A percentile compares a stretch with the other conserved stretches of the same genome.
Conservation (phyloP, 2,113 vertebrate species). For the Numenius arquata region DNA sequence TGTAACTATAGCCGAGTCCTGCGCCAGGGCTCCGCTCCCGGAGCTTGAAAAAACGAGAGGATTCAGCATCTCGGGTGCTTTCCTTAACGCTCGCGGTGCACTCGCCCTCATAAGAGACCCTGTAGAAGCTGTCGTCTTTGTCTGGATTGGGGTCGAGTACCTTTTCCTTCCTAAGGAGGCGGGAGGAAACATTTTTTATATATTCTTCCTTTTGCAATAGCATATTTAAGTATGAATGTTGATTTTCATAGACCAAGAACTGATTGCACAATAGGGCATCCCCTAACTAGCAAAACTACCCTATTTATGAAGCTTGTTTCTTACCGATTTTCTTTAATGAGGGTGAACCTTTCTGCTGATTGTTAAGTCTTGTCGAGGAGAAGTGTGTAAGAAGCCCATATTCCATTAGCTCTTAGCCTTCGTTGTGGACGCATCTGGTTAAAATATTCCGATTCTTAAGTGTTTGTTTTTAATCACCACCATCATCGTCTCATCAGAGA, state of each 20-base stretch:
- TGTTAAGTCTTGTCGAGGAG: not conserved
- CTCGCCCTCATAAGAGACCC: not conserved
- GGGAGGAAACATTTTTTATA: not conserved
- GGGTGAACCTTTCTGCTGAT: not conserved
- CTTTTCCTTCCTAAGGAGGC: not conserved
- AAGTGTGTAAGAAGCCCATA: not conserved
- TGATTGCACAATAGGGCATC: not conserved
- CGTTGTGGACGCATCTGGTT: not conserved
- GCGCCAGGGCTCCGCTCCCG: not conserved
- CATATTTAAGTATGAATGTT: not conserved
- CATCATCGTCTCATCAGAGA: not conserved
- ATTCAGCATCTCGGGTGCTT: not conserved
- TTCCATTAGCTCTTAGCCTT: not conserved
- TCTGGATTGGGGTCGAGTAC: not conserved
- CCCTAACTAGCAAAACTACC: not conserved
- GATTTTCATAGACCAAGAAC: not conserved
- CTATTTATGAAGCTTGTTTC: constrained; percentile 22
- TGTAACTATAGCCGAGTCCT: not conserved
- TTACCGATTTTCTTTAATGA: not conserved
- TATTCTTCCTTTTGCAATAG: not conserved
- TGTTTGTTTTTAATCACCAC: not conserved
- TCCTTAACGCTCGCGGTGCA: not conserved
- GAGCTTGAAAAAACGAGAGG: not conserved
- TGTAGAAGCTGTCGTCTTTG: not conserved
- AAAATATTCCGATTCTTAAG: not conserved